Conservation (phyloP, 2,113 vertebrate genomes). For the Dendropsophus ebraccatus region DNA sequence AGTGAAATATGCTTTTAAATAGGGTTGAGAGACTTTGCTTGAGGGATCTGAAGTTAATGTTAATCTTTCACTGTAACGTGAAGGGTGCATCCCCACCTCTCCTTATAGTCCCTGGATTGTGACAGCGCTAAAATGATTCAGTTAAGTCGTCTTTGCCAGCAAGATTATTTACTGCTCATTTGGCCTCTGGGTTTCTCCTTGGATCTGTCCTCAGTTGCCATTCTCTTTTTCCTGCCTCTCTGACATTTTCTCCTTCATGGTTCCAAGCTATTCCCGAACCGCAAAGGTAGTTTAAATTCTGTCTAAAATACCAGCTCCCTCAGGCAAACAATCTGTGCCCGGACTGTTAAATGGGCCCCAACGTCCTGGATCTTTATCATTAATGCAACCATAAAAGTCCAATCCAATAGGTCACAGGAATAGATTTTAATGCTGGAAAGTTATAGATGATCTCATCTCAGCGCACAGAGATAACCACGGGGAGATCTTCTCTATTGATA, state of each 20-base stretch:
- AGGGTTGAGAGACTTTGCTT: constrained; percentile 3
- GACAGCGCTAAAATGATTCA: constrained; percentile 48
- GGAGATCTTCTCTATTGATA: not conserved
- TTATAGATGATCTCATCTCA: constrained; percentile 21
- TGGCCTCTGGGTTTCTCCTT: constrained; percentile 58
- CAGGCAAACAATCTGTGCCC: constrained; percentile 57
- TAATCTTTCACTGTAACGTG: not conserved
- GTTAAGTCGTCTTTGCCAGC: constrained; percentile 50
- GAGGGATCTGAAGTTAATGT: constrained; percentile 20
- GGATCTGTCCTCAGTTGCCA: constrained; percentile 57
- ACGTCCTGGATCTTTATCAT: constrained; percentile 46
- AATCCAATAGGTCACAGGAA: constrained; percentile 47
- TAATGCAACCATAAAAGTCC: constrained; percentile 50
- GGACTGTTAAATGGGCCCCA: constrained; percentile 49
- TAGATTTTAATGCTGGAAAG: constrained; percentile 45
- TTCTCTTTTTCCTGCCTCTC: constrained; percentile 41
- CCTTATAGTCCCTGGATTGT: constrained; percentile 25
- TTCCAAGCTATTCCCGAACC: constrained; percentile 49
- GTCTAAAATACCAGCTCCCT: constrained; percentile 58
- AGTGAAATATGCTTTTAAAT: constrained; percentile 19
- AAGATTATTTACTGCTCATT: constrained; percentile 57
- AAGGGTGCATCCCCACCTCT: constrained; percentile 33
- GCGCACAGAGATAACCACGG: not conserved
- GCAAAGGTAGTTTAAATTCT: constrained; percentile 58
- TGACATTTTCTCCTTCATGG: constrained; percentile 60